Evolutionary conservation across 2,797 vertebrate genomes (phyloP).

Genomic region (Girardinus metallicus): DNA sequence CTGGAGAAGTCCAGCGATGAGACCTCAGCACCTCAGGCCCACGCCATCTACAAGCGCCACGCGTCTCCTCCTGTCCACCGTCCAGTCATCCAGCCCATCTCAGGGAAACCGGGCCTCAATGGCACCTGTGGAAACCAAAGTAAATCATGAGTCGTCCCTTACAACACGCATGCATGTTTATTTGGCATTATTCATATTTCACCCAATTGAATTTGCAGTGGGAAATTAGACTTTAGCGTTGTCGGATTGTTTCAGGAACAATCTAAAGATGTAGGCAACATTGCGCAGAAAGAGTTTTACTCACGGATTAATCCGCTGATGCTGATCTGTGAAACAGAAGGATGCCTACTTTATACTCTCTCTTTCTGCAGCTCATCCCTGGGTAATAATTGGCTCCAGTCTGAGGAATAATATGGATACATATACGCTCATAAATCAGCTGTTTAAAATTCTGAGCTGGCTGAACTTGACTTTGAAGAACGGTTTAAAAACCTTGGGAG

Average conservation of each 20-base stretch:
- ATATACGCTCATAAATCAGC: background rate
- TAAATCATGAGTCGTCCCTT: conserved; percentile 50
- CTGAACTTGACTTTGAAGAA: conserved; percentile 28
- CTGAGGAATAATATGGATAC: conserved; percentile 18
- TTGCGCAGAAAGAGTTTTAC: background rate
- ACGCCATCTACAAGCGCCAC: conserved; percentile 90
- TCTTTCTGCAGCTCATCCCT: background rate
- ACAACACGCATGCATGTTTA: background rate
- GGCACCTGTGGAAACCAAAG: conserved; percentile 85
- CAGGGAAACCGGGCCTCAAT: conserved; percentile 49
- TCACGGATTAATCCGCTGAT: background rate
- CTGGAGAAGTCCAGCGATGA: conserved; percentile 63
- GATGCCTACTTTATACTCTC: background rate
- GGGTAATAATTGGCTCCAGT: conserved; percentile 1
- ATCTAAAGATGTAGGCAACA: background rate
- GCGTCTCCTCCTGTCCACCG: conserved; percentile 29
- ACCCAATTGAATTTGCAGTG: background rate
- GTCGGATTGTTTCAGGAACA: background rate
- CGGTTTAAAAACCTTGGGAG: background rate
- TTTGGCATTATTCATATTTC: background rate
- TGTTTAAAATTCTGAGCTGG: conserved; percentile 30
- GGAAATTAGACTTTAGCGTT: background rate
- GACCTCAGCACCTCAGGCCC: conserved; percentile 79
- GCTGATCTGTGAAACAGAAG: background rate
- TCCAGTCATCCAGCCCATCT: conserved; percentile 53